These are phyloP conservation scores for Ceyx margarethae DNA, from an alignment of 2,113 vertebrate genomes.

Conservation along the genomic window DNA sequence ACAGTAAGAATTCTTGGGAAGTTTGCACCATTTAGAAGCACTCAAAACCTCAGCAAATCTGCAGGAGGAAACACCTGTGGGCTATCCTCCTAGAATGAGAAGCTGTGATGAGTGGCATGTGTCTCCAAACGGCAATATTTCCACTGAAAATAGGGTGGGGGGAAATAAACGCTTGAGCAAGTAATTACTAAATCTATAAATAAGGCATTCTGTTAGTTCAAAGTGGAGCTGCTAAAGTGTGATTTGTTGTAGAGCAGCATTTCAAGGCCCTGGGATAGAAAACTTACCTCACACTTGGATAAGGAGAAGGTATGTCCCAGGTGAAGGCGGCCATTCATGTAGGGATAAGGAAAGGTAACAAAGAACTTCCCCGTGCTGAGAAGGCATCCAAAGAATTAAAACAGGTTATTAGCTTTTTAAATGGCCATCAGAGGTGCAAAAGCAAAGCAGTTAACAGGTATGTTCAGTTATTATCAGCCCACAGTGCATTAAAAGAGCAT, in stretches of 20 bases:
- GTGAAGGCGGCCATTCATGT: constrained; percentile 97
- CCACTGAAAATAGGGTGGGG: background rate
- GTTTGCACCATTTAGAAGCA: background rate
- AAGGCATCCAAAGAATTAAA: constrained; percentile 8
- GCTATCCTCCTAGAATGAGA: background rate
- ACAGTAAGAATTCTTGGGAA: background rate
- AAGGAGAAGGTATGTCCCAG: constrained; percentile 95
- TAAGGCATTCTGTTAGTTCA: background rate
- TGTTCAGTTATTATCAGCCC: background rate
- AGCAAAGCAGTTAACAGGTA: background rate
- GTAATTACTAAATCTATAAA: background rate
- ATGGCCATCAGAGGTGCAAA: background rate
- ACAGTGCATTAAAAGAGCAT: background rate
- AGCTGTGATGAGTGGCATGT: background rate
- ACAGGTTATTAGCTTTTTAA: background rate
- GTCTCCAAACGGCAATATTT: background rate
- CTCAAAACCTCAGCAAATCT: background rate
- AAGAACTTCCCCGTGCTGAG: constrained; percentile 89
- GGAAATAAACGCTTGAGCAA: background rate
- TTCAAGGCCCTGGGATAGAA: background rate
- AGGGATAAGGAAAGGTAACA: constrained; percentile 95
- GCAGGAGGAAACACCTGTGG: background rate
- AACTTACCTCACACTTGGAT: constrained; percentile 95
- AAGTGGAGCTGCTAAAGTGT: background rate
- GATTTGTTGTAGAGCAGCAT: background rate